These are phyloP conservation scores for Halcyon malimbica DNA, from an alignment of 2,113 vertebrate species.

Conservation along the genomic window DNA sequence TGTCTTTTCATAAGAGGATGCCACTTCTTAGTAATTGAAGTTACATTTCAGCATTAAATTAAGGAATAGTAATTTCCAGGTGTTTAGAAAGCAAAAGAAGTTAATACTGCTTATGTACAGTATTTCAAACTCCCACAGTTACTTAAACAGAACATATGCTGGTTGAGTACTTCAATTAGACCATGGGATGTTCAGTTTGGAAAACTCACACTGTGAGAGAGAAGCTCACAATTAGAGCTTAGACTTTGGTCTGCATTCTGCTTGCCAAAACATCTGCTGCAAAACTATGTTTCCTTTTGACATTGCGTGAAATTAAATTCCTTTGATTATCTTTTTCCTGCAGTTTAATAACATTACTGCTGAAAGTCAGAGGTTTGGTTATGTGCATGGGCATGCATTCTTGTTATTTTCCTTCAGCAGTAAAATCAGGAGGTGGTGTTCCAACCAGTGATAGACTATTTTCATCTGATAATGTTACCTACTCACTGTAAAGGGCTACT, in stretches of 20 bases:
- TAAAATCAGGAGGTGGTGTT: background rate
- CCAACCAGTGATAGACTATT: background rate
- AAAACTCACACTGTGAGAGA: background rate
- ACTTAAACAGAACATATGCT: background rate
- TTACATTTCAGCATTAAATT: slow-evolving; percentile 2
- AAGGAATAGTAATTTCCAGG: slow-evolving; percentile 11
- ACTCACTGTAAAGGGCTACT: background rate
- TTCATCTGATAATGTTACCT: background rate
- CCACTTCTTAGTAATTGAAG: background rate
- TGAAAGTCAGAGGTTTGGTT: background rate
- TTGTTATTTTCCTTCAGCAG: background rate
- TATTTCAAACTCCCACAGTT: background rate
- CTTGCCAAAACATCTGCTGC: slow-evolving; percentile 3
- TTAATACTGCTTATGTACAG: background rate
- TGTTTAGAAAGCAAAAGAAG: background rate
- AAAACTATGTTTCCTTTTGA: slow-evolving; percentile 2
- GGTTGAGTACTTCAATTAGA: slow-evolving; percentile 29
- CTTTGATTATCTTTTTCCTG: background rate
- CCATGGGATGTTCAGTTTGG: background rate
- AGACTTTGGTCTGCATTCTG: background rate
- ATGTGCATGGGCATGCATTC: background rate
- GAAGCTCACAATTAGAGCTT: background rate
- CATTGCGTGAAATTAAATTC: background rate
- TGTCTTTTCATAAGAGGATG: background rate
- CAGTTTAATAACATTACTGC: background rate